Evolutionary conservation across 2,888 invertebrate genomes (phyloP).

Genomic region (Caenorhabditis sp.): DNA sequence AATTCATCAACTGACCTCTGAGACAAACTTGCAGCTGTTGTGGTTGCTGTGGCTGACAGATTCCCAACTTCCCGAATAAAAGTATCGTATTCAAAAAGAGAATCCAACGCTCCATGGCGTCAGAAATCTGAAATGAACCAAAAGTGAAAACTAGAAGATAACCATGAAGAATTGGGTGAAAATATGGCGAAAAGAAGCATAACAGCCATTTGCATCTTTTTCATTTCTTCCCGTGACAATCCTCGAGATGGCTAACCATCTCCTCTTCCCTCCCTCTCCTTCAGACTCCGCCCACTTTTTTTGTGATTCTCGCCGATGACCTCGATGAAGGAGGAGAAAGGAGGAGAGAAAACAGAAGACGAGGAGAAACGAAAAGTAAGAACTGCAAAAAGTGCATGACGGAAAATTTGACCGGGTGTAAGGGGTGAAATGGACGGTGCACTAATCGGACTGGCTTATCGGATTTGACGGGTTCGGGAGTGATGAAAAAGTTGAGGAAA

Average conservation of each 20-base stretch:
- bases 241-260: slow-evolving; percentile 30
- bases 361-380: slow-evolving; percentile 33
- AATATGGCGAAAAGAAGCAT: slow-evolving; percentile 38
- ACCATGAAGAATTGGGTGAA: slow-evolving; percentile 24
- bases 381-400: slow-evolving; percentile 47
- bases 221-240: slow-evolving; percentile 35
- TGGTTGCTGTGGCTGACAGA: slow-evolving; percentile 33
- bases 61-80: neutral
- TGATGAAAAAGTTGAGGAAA: slow-evolving; percentile 38
- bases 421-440: slow-evolving; percentile 57
- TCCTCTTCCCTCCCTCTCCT: slow-evolving; percentile 42
- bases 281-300: slow-evolving; percentile 61
- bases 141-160: slow-evolving; percentile 22
- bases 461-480: slow-evolving; percentile 53
- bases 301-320: slow-evolving; percentile 50
- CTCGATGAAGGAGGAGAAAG: slow-evolving; percentile 38
- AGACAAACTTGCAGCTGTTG: slow-evolving; percentile 56
- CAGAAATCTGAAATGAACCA: slow-evolving; percentile 15
- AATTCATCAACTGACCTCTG: slow-evolving; percentile 21
- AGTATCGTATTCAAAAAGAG: slow-evolving; percentile 8
- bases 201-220: slow-evolving; percentile 15
- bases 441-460: slow-evolving; percentile 61
- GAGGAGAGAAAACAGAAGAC: slow-evolving; percentile 18
- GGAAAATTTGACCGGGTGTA: slow-evolving; percentile 38
- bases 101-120: slow-evolving; percentile 38